A percentile compares a stretch with the other conserved stretches of the same genome.
Evolutionary conservation across 2,113 vertebrate species (phyloP).

Genomic region (Sakesphorus luctuosus): DNA sequence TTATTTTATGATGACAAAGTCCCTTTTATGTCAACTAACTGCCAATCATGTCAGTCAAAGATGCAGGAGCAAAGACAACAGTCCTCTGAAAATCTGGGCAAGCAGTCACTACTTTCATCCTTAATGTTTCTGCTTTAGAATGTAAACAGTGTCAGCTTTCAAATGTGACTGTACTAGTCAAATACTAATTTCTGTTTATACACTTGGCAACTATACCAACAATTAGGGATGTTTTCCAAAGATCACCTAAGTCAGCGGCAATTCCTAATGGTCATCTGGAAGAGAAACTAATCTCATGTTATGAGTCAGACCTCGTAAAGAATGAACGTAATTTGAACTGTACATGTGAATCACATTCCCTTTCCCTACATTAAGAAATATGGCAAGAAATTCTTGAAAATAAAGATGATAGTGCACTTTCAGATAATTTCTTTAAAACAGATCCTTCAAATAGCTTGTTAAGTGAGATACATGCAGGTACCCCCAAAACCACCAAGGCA

Average conservation of each 20-base stretch:
- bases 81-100: neutral
- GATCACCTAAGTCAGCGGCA: neutral
- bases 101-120: neutral
- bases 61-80: neutral
- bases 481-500: too few species aligned
- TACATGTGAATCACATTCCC: neutral
- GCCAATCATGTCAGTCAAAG: neutral
- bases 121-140: neutral
- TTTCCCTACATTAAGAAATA: neutral
- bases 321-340: neutral
- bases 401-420: neutral
- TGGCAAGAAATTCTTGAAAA: neutral
- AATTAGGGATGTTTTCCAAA: neutral
- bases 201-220: neutral
- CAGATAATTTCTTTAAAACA: conserved; percentile 3
- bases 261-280: neutral
- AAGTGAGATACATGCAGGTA: too few species aligned
- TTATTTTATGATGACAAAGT: neutral
- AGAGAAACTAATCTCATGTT: neutral
- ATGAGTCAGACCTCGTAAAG: neutral
- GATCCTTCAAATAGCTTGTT: neutral
- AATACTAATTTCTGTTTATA: neutral
- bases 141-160: conserved; percentile 21
- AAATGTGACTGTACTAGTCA: neutral
- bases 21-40: neutral